Evolutionary conservation across 2,888 invertebrate genomes (phyloP).

Genomic region (Drosophila meridiana): DNA sequence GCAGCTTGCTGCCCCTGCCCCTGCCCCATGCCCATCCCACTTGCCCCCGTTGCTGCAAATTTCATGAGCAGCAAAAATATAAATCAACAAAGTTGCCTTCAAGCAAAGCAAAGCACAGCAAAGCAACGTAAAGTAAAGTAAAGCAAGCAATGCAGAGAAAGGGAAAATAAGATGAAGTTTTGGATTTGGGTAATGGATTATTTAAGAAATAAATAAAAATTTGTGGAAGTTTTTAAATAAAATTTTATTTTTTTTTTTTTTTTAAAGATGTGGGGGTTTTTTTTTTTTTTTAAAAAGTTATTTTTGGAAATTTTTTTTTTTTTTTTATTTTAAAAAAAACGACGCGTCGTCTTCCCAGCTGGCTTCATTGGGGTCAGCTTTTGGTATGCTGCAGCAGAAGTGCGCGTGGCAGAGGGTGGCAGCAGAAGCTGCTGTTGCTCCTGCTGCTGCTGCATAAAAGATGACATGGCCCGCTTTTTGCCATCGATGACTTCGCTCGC

Average conservation of each 20-base stretch:
- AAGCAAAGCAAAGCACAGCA: constrained; percentile 9
- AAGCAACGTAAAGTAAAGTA: neutral
- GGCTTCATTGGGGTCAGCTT: constrained; percentile 29
- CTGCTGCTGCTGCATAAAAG: constrained; percentile 61
- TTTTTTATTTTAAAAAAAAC: no score
- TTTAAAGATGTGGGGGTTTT: no score
- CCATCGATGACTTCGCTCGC: constrained; percentile 48
- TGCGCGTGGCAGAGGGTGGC: constrained; percentile 2
- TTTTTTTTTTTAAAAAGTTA: no score
- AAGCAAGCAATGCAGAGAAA: neutral
- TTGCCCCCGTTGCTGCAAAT: constrained; percentile 44
- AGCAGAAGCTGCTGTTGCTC: constrained; percentile 31
- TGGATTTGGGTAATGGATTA: no score
- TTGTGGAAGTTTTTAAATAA: no score
- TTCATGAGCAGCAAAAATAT: constrained; percentile 69
- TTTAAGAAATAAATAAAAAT: no score
- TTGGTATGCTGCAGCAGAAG: constrained; percentile 22
- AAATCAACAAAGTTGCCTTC: constrained; percentile 73
- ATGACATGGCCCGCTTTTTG: constrained; percentile 55
- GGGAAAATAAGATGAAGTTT: no score
- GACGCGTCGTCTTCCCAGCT: constrained; percentile 6
- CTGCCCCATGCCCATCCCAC: neutral
- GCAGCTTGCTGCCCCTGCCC: neutral
- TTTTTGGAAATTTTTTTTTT: no score
- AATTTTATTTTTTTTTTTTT: no score